phyloP scores from a whole-genome alignment of 2,113 vertebrate genomes.

The Rhizomys pruinosus region DNA sequence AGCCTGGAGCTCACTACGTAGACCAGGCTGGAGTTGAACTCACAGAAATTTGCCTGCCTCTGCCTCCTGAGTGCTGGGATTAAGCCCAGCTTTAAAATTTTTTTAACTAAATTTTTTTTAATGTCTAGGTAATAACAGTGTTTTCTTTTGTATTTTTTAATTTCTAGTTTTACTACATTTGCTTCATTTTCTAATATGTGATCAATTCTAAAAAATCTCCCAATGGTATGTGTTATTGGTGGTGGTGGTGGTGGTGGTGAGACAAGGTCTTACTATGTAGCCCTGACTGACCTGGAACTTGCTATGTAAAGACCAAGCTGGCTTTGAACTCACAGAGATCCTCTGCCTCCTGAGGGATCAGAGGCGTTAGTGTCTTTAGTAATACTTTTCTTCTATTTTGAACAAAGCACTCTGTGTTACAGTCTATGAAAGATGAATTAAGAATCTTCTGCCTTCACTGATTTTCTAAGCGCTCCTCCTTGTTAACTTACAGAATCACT shows the following conservation, averaged over 20 bases:
- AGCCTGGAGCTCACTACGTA: too few species aligned
- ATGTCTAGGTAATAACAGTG: background rate
- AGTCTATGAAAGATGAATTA: background rate
- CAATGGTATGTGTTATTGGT: too few species aligned
- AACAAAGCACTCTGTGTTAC: background rate
- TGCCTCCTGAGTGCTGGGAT: too few species aligned
- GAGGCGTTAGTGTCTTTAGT: too few species aligned
- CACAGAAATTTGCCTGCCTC: too few species aligned
- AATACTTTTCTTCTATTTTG: background rate
- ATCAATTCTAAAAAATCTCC: conserved; percentile 1
- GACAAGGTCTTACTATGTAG: too few species aligned
- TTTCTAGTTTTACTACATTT: background rate
- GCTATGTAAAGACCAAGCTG: too few species aligned
- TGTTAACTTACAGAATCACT: background rate
- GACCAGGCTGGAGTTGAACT: too few species aligned
- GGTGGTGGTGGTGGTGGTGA: too few species aligned
- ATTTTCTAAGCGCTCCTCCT: background rate
- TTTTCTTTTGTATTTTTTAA: background rate
- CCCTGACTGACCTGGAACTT: too few species aligned
- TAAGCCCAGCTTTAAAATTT: too few species aligned
- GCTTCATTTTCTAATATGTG: background rate
- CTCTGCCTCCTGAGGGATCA: background rate
- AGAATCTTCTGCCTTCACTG: conserved; percentile 17
- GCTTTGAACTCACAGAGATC: too few species aligned
- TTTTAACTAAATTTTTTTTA: conserved; percentile 28